Conservation (phyloP, 2,888 invertebrate genomes). For the Rugalucina vietnamica region DNA sequence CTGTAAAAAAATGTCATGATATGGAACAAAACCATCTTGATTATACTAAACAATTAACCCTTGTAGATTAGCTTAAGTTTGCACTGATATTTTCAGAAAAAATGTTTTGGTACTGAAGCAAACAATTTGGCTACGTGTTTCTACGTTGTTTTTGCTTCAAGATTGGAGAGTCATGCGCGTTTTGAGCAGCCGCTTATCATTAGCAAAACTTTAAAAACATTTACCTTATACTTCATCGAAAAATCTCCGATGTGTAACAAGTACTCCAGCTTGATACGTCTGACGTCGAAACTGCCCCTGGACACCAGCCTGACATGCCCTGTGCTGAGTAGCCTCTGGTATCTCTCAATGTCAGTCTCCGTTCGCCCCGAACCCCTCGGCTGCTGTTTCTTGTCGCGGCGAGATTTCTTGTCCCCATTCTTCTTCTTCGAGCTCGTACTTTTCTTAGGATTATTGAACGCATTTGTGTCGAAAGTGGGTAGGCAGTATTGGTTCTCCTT, state of each 20-base stretch:
- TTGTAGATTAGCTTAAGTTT: no score
- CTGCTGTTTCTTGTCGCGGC: not conserved
- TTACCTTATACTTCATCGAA: constrained; percentile 1
- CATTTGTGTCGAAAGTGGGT: not conserved
- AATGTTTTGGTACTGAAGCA: no score
- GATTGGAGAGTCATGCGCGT: no score
- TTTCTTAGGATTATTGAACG: not conserved
- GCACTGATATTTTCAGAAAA: no score
- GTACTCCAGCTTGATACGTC: not conserved
- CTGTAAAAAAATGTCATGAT: no score
- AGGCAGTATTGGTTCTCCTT: not conserved
- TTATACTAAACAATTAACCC: no score
- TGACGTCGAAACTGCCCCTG: not conserved
- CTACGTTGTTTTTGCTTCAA: no score
- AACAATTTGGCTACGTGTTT: no score
- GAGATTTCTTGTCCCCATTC: not conserved
- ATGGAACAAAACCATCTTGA: no score
- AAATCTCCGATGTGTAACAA: not conserved
- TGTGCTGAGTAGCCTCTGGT: not conserved
- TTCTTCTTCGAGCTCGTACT: not conserved
- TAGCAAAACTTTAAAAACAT: no score
- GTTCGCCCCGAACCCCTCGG: not conserved
- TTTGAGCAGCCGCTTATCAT: no score
- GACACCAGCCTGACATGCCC: not conserved
- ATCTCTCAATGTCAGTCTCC: not conserved